phyloP scores from a whole-genome alignment of 23 tunicate species.

The Corella eumyota region DNA sequence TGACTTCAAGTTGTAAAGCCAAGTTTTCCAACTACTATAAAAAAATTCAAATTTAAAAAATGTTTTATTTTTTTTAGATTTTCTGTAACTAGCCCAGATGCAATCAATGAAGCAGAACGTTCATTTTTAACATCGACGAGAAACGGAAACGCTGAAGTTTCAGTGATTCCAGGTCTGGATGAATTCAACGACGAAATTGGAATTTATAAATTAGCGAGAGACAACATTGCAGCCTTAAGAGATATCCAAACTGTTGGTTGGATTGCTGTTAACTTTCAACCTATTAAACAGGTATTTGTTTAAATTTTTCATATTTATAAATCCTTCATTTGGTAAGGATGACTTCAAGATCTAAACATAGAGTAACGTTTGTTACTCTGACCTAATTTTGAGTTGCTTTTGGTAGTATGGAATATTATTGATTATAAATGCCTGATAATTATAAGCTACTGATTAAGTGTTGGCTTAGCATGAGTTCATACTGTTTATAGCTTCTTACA shows the following conservation, averaged over 20 bases:
- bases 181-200: slow-evolving; percentile 90
- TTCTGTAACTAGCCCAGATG: slow-evolving; percentile 62
- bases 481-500: too few relatives aligned
- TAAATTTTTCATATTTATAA: background rate
- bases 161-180: slow-evolving; percentile 64
- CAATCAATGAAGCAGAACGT: slow-evolving; percentile 77
- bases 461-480: too few relatives aligned
- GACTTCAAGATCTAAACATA: too few relatives aligned
- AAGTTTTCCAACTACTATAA: too few relatives aligned
- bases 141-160: slow-evolving; percentile 19
- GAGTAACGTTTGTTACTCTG: too few relatives aligned
- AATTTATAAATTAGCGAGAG: slow-evolving; percentile 53
- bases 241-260: slow-evolving; percentile 68
- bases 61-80: too few relatives aligned
- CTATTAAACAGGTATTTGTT: slow-evolving; percentile 70
- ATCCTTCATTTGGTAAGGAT: background rate
- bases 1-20: too few relatives aligned
- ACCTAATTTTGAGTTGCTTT: too few relatives aligned
- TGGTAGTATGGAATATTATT: too few relatives aligned
- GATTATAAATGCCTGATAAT: too few relatives aligned
- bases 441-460: too few relatives aligned
- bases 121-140: slow-evolving; percentile 69
- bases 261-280: slow-evolving; percentile 71
- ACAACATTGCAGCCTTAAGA: slow-evolving; percentile 53
- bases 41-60: too few relatives aligned